Conservation (phyloP, 35 echinoderm and acorn worm species). For the Diadema setosum region DNA sequence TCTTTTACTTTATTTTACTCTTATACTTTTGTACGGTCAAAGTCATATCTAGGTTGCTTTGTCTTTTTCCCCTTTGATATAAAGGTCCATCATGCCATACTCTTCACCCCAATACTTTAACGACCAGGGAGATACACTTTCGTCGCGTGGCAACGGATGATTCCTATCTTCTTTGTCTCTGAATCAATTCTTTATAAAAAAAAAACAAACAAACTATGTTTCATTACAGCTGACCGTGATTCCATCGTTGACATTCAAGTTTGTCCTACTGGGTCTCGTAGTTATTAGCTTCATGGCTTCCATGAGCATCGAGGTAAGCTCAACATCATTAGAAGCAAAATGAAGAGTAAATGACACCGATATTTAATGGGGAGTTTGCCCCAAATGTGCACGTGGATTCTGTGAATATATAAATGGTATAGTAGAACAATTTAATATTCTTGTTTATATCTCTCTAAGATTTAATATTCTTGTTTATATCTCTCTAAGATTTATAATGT, state of each 20-base stretch:
- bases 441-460: no score
- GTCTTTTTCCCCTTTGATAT: background rate
- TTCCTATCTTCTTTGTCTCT: background rate
- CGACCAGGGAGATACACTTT: background rate
- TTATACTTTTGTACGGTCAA: no score
- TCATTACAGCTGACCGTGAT: background rate
- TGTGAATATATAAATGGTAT: background rate
- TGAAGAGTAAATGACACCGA: background rate
- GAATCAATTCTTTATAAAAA: no score
- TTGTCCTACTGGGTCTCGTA: background rate
- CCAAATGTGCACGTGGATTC: background rate
- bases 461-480: no score
- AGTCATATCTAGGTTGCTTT: no score
- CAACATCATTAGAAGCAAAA: background rate
- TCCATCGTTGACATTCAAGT: background rate
- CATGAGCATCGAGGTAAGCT: background rate
- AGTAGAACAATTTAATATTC: background rate
- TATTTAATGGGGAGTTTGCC: background rate
- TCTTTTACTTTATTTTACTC: no score
- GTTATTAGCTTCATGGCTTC: background rate
- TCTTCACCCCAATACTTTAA: background rate
- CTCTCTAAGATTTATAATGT: no score
- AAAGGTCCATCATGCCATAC: background rate
- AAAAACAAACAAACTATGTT: no score
- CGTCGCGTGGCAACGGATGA: background rate